Conservation (phyloP, 2,888 invertebrate species). For the Euzetes globulus region DNA sequence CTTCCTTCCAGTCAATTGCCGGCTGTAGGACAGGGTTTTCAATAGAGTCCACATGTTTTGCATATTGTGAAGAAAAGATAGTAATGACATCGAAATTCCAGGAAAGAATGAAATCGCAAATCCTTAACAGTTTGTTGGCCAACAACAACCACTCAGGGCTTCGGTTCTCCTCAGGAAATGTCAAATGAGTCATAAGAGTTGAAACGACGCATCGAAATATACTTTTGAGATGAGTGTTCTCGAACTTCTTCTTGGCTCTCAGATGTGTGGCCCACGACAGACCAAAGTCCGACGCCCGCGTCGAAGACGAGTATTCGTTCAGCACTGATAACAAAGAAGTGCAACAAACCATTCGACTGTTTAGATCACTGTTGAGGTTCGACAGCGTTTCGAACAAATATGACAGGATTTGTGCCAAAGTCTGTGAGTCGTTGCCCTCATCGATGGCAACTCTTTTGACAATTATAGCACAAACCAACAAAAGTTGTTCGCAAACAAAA, state of each 20-base stretch:
- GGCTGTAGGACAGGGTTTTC: conserved; percentile 46
- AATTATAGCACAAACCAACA: conserved; percentile 72
- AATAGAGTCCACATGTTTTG: conserved; percentile 34
- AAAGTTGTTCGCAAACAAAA: conserved; percentile 61
- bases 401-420: background rate
- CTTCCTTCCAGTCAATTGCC: conserved; percentile 63
- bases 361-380: background rate
- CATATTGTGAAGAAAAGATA: conserved; percentile 33
- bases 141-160: conserved; percentile 53
- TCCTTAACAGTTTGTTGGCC: conserved; percentile 63
- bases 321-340: conserved; percentile 71
- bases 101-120: conserved; percentile 67
- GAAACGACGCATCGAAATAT: conserved; percentile 60
- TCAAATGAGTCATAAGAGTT: conserved; percentile 57
- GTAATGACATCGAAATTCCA: conserved; percentile 60
- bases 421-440: conserved; percentile 52
- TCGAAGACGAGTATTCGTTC: conserved; percentile 78
- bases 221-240: conserved; percentile 65
- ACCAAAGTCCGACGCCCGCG: conserved; percentile 76
- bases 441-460: conserved; percentile 74
- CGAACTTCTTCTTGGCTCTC: conserved; percentile 73
- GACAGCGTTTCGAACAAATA: conserved; percentile 26
- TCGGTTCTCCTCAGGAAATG: conserved; percentile 49
- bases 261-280: conserved; percentile 81
- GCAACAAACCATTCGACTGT: conserved; percentile 63